Conservation (phyloP, 2,797 vertebrate species). For the Dallia pectoralis region DNA sequence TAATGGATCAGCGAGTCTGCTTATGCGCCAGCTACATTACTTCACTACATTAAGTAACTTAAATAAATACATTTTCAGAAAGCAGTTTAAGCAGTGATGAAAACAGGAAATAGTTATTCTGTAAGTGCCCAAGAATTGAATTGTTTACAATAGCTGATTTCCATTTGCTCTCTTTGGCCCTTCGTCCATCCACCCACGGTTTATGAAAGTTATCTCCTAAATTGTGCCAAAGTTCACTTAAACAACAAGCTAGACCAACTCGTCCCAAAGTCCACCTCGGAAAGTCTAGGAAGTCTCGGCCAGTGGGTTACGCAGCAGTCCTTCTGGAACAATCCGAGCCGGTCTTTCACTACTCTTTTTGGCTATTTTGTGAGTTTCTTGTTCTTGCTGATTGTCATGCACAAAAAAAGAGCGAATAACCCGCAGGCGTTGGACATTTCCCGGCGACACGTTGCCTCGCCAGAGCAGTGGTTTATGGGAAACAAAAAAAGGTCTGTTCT, state of each 20-base stretch:
- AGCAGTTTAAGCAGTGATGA: background rate
- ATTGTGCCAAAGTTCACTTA: background rate
- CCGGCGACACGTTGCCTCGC: slow-evolving; percentile 42
- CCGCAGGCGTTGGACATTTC: slow-evolving; percentile 40
- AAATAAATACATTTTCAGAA: too few relatives aligned
- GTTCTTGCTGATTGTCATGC: slow-evolving; percentile 30
- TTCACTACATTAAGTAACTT: too few relatives aligned
- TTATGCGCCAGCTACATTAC: too few relatives aligned
- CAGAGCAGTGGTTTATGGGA: slow-evolving; percentile 42
- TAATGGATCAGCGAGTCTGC: too few relatives aligned
- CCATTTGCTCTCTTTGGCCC: background rate
- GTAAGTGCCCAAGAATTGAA: background rate
- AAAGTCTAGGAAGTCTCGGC: slow-evolving; percentile 13
- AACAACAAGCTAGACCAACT: background rate
- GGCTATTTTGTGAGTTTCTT: slow-evolving; percentile 30
- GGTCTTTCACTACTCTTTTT: slow-evolving; percentile 31
- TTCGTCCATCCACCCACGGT: background rate
- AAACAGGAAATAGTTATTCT: background rate
- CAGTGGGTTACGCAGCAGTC: slow-evolving; percentile 32
- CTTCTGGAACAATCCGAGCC: slow-evolving; percentile 18
- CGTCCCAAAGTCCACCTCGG: background rate
- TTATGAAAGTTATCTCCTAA: background rate
- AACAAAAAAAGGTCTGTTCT: slow-evolving; percentile 47
- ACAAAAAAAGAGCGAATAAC: slow-evolving; percentile 24
- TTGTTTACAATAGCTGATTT: background rate